A percentile compares a stretch with the other conserved stretches of the same genome.
Conservation (phyloP, 2,888 invertebrate genomes). For the Junonia oenone region DNA sequence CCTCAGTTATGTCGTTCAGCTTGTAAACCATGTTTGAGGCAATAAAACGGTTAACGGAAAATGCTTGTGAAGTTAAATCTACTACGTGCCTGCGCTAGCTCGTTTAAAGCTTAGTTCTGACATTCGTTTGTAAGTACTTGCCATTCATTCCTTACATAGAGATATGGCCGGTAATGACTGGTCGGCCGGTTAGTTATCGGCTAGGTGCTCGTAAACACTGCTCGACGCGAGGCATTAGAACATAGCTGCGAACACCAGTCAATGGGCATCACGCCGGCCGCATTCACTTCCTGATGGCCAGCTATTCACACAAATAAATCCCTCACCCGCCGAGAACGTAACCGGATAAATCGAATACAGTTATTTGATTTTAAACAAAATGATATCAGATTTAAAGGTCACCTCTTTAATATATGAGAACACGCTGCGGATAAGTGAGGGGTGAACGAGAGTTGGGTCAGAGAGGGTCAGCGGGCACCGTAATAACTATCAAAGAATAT, state of each 20-base stretch:
- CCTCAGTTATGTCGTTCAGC: conserved; percentile 40
- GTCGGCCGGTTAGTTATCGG: conserved; percentile 64
- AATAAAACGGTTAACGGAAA: conserved; percentile 58
- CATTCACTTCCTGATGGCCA: conserved; percentile 58
- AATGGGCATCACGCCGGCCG: conserved; percentile 60
- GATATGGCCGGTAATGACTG: conserved; percentile 73
- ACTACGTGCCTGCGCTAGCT: conserved; percentile 60
- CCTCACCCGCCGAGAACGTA: conserved; percentile 12
- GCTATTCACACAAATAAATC: conserved; percentile 44
- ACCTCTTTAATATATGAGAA: conserved; percentile 15
- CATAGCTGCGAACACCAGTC: conserved; percentile 63
- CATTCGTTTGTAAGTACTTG: conserved; percentile 62
- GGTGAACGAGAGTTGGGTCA: conserved; percentile 46
- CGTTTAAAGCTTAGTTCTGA: conserved; percentile 58
- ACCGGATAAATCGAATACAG: conserved; percentile 7
- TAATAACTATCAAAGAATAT: conserved; percentile 50
- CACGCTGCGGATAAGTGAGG: conserved; percentile 31
- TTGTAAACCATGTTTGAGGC: conserved; percentile 46
- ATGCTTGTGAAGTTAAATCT: conserved; percentile 48
- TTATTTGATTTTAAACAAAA: conserved; percentile 14
- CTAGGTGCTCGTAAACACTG: conserved; percentile 70
- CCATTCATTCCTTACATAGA: conserved; percentile 72
- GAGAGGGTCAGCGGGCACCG: conserved; percentile 58
- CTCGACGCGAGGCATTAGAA: conserved; percentile 64
- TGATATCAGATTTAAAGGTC: conserved; percentile 17